These are phyloP conservation scores for Aporrectodea caliginosa DNA, from an alignment of 1,140 invertebrate species.

Conservation along the genomic window DNA sequence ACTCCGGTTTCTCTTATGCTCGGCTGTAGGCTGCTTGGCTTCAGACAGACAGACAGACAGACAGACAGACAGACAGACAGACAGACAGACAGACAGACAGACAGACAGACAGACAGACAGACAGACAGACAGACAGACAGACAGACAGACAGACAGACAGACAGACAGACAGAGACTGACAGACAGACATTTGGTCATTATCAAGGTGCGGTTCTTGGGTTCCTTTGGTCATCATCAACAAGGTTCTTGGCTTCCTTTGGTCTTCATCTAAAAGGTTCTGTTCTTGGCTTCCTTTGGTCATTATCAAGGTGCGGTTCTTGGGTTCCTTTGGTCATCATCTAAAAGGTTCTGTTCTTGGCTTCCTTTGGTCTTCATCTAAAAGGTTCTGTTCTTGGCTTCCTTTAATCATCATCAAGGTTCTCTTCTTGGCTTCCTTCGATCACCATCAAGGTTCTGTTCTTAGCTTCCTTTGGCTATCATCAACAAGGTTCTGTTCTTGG, in stretches of 20 bases:
- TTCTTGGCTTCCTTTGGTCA: not conserved
- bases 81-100: constrained; percentile 32
- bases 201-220: not conserved
- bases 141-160: constrained; percentile 32
- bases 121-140: constrained; percentile 32
- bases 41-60: constrained; percentile 22
- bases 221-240: not conserved
- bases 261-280: not conserved
- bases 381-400: not conserved
- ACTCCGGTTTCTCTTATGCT: too few relatives aligned
- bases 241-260: not conserved
- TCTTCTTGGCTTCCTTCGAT: not conserved
- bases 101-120: constrained; percentile 32
- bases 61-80: constrained; percentile 29
- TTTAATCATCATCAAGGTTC: too few relatives aligned
- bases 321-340: too few relatives aligned
- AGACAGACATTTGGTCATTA: constrained; percentile 14
- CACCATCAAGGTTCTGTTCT: too few relatives aligned
- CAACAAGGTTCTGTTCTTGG: not conserved
- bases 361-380: not conserved
- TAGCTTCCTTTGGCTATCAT: too few relatives aligned
- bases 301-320: too few relatives aligned
- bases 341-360: too few relatives aligned
- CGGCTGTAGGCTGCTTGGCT: too few relatives aligned
- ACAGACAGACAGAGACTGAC: constrained; percentile 28